Evolutionary conservation across 2,113 vertebrate genomes (phyloP), one percentile per base, ranked within the genome.

Genomic region (Ceratotherium simum): DNA sequence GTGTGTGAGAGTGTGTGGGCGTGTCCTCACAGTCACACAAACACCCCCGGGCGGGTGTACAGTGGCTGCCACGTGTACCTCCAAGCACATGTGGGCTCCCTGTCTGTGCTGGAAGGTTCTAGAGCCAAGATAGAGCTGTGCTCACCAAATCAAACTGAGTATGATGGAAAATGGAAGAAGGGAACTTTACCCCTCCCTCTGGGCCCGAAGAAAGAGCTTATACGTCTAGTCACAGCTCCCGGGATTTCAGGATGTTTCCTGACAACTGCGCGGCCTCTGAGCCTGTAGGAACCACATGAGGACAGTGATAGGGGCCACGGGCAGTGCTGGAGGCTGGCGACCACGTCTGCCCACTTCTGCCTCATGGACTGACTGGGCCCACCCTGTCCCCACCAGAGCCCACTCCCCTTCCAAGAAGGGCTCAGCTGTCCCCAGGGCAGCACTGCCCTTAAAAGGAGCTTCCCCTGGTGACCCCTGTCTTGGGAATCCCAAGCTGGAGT

Each of bases 271-370:
- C 54, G 20, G 33, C 42, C 16, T 51, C 69, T 42, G 27, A 82
- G 67, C 2, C 0, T 4, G 1, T 0, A 1, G 21, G 48, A 42
- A 33, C 33, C 1, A 0, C 5, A 58, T 8, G 17, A 29, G 17
- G 21, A 46, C 0, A 3, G 18, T 18, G 75, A 18, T 0, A 0
- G 78, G 56, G 46, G 58, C 58, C 0, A 0, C 0, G 65, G 56
- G 65, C 64, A 7, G 29, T 3, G 12, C 75, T 31, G 21, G 36
- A 72, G 33, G 67, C 67, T 58, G 75, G 36, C 18, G 0, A 39
- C 12, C 0, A 1, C 20, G 3, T 8, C 46, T 12, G 16, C 5
- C 67, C 51, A 11, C 33, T 11, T 21, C 69, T 5, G 76, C 31
- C 56, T 31, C 16, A 1, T 12, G 21, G 73, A 12, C 16, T 31